Evolutionary conservation across 2,113 vertebrate genomes (phyloP).

Genomic region (Centropus bengalensis): DNA sequence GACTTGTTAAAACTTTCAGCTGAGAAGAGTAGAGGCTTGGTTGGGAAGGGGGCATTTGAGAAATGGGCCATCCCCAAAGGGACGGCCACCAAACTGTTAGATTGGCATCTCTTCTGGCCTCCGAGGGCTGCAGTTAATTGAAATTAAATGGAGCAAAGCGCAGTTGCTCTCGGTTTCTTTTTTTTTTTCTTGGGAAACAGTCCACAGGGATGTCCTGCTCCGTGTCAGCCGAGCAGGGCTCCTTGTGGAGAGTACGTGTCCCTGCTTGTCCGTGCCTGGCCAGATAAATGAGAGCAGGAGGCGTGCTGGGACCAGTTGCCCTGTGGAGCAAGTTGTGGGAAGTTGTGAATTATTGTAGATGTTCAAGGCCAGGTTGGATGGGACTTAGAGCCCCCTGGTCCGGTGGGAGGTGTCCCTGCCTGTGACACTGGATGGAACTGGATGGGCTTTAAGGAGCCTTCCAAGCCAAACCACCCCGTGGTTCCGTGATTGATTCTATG

Average conservation of each 20-base stretch:
- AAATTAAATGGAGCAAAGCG: background rate
- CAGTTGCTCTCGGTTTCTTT: background rate
- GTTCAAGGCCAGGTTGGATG: too few species aligned
- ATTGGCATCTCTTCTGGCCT: background rate
- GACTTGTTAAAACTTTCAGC: background rate
- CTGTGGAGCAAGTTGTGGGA: background rate
- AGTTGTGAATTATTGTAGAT: background rate
- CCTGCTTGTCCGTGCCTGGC: background rate
- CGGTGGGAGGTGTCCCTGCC: too few species aligned
- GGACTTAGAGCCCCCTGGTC: too few species aligned
- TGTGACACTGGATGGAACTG: too few species aligned
- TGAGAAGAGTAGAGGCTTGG: background rate
- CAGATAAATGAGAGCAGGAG: background rate
- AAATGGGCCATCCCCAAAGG: background rate
- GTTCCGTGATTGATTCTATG: background rate
- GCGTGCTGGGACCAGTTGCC: background rate
- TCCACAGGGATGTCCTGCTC: background rate
- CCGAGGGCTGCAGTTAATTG: background rate
- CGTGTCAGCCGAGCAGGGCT: background rate
- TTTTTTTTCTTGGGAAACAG: background rate
- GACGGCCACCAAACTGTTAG: background rate
- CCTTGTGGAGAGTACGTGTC: background rate
- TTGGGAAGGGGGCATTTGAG: background rate
- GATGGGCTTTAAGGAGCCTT: too few species aligned
- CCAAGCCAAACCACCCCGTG: too few species aligned